Conservation (phyloP, 1,140 invertebrate genomes). For the Bombus difficillimus region DNA sequence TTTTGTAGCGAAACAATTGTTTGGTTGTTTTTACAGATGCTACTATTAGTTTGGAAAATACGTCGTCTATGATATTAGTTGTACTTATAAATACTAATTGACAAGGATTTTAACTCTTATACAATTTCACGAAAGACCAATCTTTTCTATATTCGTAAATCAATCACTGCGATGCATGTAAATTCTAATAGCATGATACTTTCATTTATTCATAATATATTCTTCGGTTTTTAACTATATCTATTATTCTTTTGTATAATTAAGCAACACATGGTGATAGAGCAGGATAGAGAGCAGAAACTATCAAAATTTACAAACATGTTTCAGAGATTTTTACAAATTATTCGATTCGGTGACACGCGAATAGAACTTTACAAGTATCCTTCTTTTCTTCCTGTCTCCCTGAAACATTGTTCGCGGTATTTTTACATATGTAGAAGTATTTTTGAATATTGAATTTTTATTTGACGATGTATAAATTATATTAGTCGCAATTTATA, state of each 20-base stretch:
- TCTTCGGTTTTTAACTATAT: neutral
- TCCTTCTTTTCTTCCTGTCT: conserved; percentile 25
- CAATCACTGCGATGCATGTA: conserved; percentile 53
- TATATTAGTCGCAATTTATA: neutral
- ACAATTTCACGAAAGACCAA: conserved; percentile 10
- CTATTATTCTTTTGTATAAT: neutral
- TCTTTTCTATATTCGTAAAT: conserved; percentile 35
- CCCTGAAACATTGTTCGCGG: conserved; percentile 34
- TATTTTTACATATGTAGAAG: conserved; percentile 29
- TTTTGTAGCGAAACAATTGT: neutral
- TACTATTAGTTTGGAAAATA: neutral
- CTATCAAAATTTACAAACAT: neutral
- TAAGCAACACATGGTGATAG: neutral
- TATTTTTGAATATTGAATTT: conserved; percentile 47
- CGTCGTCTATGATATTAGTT: neutral
- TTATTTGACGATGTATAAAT: neutral
- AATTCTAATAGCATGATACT: conserved; percentile 66
- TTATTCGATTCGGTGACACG: neutral
- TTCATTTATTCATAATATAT: conserved; percentile 49
- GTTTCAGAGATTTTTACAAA: neutral
- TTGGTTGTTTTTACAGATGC: neutral
- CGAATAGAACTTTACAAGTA: conserved; percentile 35
- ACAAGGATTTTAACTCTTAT: neutral
- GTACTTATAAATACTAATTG: neutral
- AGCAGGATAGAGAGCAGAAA: neutral